phyloP scores from a whole-genome alignment of 1,140 invertebrate genomes.

The Megalonaias nervosa region DNA sequence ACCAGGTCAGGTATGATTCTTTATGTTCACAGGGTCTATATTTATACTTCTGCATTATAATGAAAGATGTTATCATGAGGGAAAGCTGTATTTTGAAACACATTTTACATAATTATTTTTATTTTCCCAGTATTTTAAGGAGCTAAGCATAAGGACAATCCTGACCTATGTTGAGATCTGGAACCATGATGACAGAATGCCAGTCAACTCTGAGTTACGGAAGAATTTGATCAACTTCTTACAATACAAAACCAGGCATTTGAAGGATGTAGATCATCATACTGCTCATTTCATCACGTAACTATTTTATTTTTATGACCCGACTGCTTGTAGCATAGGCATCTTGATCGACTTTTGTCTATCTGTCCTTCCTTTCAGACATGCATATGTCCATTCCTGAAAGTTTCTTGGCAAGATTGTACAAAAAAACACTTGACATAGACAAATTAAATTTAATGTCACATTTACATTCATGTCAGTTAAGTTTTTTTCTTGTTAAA shows the following conservation, averaged over 20 bases:
- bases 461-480: not conserved
- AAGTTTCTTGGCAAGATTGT: not conserved
- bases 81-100: too few species aligned
- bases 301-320: slow-evolving; percentile 67
- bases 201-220: slow-evolving; percentile 70
- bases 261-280: slow-evolving; percentile 88
- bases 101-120: not conserved
- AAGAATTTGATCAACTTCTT: slow-evolving; percentile 90
- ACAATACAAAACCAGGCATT: slow-evolving; percentile 86
- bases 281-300: slow-evolving; percentile 94
- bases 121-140: slow-evolving; percentile 88
- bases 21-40: not conserved
- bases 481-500: not conserved
- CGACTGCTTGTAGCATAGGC: too few species aligned
- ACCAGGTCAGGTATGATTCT: too few species aligned
- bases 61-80: too few species aligned
- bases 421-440: not conserved
- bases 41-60: too few species aligned
- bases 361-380: not conserved
- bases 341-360: not conserved
- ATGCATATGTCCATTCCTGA: not conserved
- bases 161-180: slow-evolving; percentile 98
- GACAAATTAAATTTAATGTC: not conserved
- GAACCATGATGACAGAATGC: slow-evolving; percentile 87
- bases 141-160: slow-evolving; percentile 92